Evolutionary conservation across 2,797 vertebrate species (phyloP).

Genomic region (Clangula hyemalis): DNA sequence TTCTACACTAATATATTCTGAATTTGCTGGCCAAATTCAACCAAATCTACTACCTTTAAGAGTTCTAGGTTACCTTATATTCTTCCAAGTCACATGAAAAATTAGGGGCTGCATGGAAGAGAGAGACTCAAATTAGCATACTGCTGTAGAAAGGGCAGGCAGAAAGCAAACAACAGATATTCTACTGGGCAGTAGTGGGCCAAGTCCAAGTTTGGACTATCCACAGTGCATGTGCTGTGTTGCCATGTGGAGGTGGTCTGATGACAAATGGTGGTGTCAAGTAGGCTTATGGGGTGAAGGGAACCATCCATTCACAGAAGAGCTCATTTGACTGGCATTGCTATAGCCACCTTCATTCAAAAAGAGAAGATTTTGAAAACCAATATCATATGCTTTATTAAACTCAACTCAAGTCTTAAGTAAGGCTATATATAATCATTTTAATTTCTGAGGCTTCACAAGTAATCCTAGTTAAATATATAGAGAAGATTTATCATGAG

Average conservation of each 20-base stretch:
- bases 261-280: neutral
- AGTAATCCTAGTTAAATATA: constrained; percentile 63
- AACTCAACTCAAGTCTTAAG: constrained; percentile 33
- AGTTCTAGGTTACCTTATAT: neutral
- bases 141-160: neutral
- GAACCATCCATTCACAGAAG: neutral
- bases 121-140: neutral
- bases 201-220: neutral
- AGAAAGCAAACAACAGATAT: neutral
- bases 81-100: neutral
- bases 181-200: neutral
- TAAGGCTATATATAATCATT: constrained; percentile 54
- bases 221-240: neutral
- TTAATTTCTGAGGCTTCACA: constrained; percentile 62
- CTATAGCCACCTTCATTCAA: constrained; percentile 7
- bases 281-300: neutral
- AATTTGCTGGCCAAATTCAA: neutral
- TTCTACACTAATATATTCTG: neutral
- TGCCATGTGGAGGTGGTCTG: neutral
- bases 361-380: constrained; percentile 35
- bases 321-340: constrained; percentile 35
- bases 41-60: neutral
- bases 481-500: constrained; percentile 41
- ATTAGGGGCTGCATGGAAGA: neutral
- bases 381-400: constrained; percentile 58